Base-by-base conservation (phyloP, 2,888 invertebrate species). In the Stenoptilia bipunctidactyla region DNA sequence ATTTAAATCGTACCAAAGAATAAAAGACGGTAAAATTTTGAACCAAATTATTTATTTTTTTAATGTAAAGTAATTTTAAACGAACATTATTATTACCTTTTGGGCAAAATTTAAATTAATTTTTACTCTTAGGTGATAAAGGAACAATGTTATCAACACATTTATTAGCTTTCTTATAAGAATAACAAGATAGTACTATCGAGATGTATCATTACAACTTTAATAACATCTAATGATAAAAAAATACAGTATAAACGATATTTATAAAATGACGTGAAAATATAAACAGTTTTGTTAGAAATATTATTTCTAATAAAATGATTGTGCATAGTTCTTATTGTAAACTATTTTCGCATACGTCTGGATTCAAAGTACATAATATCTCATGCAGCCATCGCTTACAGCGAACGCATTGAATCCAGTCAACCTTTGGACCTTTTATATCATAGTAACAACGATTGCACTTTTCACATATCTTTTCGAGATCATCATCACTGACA, bases 351-450 rank as follows among this genome's bases (percentile, higher is more conserved):
- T 30, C 33, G 13, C 38, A 38, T n/a, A 38, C 33, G 13, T 38
- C 38, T 15, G 38, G 38, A 15, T 33, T 30, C 12, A 27, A 27
- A 13, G 15, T 30, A 15, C 40, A 40, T n/a, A n/a, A n/a, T 15
- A 36, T 36, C 10, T 20, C 25, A 36, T 40, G 27, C 15, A 27
- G 40, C 40, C 40, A 36, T 15, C 27, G 35, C 9, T 15, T 15
- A 15, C 40, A 36, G 36, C 40, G 36, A 20, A 40, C 27, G 15
- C 40, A 40, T 27, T 30, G 27, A 27, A 30, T 15, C 36, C 40
- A 40, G 10, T 40, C 30, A 30, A 40, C 15, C 10, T 36, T 40
- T 13, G 40, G 36, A 15, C 36, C 36, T 27, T 30, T 14, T 36
- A 36, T 36, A 15, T 40, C 36, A 27, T 30, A 36, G 15, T 40